These are phyloP conservation scores for Danaus chrysippus DNA, from an alignment of 2,888 invertebrate species.

Conservation along the genomic window DNA sequence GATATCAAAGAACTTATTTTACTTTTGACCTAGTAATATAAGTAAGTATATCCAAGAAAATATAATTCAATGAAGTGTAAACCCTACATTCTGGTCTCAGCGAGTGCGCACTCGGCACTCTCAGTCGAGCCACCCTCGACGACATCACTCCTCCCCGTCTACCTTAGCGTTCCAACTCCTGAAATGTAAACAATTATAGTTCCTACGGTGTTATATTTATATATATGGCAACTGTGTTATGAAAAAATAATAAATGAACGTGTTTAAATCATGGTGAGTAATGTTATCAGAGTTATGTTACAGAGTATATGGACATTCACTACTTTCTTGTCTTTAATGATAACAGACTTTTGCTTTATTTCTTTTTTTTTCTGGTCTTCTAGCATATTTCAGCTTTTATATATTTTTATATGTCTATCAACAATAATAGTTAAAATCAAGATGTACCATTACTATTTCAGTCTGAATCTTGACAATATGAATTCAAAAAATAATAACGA, in stretches of 20 bases:
- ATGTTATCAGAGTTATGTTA: too few species aligned
- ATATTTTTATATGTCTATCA: too few species aligned
- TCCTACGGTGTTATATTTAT: slow-evolving; percentile 31
- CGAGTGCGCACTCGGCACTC: slow-evolving; percentile 69
- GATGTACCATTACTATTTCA: too few species aligned
- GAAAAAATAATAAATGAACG: too few species aligned
- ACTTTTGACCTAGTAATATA: background rate
- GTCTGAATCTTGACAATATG: slow-evolving; percentile 30
- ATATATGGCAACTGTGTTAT: background rate
- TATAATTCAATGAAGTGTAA: slow-evolving; percentile 37
- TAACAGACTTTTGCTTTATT: too few species aligned
- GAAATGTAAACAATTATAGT: slow-evolving; percentile 43
- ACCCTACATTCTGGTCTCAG: slow-evolving; percentile 52
- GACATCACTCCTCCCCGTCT: slow-evolving; percentile 28
- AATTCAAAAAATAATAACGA: slow-evolving; percentile 56
- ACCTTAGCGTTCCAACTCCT: slow-evolving; percentile 31
- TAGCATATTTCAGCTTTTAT: too few species aligned
- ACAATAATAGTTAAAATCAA: too few species aligned
- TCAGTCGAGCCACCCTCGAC: slow-evolving; percentile 52
- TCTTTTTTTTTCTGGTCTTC: too few species aligned
- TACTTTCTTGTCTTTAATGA: too few species aligned
- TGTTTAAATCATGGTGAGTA: too few species aligned
- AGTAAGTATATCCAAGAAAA: background rate
- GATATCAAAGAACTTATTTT: slow-evolving; percentile 5
- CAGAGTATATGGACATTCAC: too few species aligned